phyloP scores from a whole-genome alignment of 2,113 vertebrate species.

The Heliornis fulica region DNA sequence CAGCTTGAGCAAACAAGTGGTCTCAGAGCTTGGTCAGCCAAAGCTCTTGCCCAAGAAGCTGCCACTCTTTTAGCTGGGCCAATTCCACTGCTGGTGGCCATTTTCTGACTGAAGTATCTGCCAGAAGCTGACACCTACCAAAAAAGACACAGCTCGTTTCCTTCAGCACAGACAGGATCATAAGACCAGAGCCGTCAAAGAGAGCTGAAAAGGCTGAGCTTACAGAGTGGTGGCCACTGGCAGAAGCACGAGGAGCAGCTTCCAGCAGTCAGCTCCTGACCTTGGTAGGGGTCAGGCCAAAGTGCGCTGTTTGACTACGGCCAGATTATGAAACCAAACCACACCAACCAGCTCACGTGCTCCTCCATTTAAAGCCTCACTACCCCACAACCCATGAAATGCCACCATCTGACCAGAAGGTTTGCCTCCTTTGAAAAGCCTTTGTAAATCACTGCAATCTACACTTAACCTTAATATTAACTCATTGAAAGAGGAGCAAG shows the following conservation, averaged over 20 bases:
- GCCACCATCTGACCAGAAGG: background rate
- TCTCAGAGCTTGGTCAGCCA: background rate
- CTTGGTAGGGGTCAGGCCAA: background rate
- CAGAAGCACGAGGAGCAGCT: background rate
- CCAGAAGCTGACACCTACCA: background rate
- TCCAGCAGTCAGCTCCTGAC: background rate
- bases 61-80: background rate
- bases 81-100: background rate
- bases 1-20: background rate
- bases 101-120: background rate
- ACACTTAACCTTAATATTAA: background rate
- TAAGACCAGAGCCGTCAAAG: background rate
- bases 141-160: background rate
- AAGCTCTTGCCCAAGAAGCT: background rate
- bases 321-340: background rate
- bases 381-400: background rate
- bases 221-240: background rate
- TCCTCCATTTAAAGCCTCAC: background rate
- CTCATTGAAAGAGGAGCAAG: background rate
- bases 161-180: background rate
- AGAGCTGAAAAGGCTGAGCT: background rate
- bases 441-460: background rate
- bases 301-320: background rate
- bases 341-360: fast-evolving
- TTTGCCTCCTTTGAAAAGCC: background rate